Percentiles rank a stretch among this genome's conserved stretches.
phyloP scores from a whole-genome alignment of 2,797 vertebrate genomes.

The Masticophis lateralis region DNA sequence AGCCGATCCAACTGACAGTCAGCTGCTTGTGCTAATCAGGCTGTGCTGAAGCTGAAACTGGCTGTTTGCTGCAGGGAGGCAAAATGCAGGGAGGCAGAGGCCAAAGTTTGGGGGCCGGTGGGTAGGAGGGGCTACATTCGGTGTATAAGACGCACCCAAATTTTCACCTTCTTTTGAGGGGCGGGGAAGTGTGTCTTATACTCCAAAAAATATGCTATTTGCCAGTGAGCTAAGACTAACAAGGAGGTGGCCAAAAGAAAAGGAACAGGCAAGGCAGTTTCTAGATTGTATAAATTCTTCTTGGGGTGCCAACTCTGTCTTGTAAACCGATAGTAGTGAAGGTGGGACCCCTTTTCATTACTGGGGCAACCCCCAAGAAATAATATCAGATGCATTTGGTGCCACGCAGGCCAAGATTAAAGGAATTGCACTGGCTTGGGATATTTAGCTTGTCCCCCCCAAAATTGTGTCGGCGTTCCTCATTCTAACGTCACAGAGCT shows the following conservation, averaged over 20 bases:
- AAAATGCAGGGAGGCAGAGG: too few relatives aligned
- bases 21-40: too few relatives aligned
- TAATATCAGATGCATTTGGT: background rate
- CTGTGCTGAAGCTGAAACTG: too few relatives aligned
- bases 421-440: background rate
- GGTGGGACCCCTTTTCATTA: background rate
- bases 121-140: too few relatives aligned
- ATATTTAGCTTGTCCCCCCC: background rate
- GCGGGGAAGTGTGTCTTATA: too few relatives aligned
- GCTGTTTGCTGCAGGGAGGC: too few relatives aligned
- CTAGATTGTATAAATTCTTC: background rate
- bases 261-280: background rate
- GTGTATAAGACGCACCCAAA: too few relatives aligned
- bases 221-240: background rate
- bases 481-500: background rate
- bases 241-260: background rate
- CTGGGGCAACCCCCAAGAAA: background rate
- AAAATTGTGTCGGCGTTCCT: background rate
- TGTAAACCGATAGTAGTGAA: background rate
- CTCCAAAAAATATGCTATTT: too few relatives aligned
- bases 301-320: background rate
- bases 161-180: too few relatives aligned
- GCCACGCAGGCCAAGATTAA: background rate
- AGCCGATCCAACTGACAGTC: too few relatives aligned
- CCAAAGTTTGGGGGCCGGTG: too few relatives aligned